Conservation (phyloP, 2,797 vertebrate genomes). For the Cossypha polioptera region DNA sequence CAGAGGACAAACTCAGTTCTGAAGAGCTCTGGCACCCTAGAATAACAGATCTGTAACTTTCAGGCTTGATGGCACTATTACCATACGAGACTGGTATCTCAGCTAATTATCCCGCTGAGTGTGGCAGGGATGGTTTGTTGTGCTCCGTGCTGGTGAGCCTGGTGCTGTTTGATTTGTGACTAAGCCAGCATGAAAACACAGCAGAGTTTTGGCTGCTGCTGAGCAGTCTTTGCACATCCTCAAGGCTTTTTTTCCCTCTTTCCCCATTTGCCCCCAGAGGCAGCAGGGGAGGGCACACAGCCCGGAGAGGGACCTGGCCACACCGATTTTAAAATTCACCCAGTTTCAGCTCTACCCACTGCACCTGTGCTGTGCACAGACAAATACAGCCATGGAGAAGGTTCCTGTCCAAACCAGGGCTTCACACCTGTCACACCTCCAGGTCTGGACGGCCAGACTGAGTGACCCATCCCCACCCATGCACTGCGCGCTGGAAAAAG, state of each 20-base stretch:
- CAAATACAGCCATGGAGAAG: not conserved
- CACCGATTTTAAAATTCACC: not conserved
- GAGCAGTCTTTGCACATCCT: not conserved
- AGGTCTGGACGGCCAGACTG: not conserved
- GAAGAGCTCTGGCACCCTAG: not conserved
- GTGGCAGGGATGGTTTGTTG: not conserved
- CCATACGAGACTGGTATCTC: not conserved
- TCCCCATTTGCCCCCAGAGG: not conserved
- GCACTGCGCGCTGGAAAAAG: not conserved
- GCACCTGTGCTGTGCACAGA: not conserved
- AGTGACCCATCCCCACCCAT: too few species aligned
- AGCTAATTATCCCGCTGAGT: not conserved
- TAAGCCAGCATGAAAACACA: not conserved
- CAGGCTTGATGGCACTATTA: not conserved
- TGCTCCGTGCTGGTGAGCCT: not conserved
- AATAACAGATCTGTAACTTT: not conserved
- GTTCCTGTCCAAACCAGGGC: not conserved
- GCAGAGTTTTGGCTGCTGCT: not conserved
- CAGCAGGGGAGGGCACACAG: not conserved
- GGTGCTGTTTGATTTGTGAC: not conserved
- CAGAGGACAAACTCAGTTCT: not conserved
- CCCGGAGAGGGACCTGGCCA: not conserved
- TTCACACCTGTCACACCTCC: not conserved
- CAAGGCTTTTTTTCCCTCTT: not conserved
- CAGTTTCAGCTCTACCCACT: not conserved